Conservation (phyloP, 1,140 invertebrate genomes). For the Drosophila azteca region DNA sequence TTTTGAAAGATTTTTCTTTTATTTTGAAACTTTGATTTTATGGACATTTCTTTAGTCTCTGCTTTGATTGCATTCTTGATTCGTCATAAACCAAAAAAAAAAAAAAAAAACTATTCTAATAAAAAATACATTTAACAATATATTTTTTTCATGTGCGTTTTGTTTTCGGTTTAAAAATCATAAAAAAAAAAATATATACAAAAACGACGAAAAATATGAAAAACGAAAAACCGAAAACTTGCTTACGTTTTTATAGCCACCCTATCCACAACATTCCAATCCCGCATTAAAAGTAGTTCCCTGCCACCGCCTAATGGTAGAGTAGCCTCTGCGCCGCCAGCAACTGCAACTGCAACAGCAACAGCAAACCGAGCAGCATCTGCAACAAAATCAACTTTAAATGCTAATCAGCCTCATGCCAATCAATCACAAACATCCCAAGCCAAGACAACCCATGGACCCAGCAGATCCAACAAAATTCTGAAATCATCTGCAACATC, state of each 20-base stretch:
- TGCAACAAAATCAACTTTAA: slow-evolving; percentile 56
- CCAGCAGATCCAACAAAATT: slow-evolving; percentile 46
- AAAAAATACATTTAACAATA: slow-evolving; percentile 56
- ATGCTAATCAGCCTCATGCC: slow-evolving; percentile 72
- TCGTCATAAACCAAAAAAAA: slow-evolving; percentile 28
- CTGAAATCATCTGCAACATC: slow-evolving; percentile 44
- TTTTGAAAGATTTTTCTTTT: slow-evolving; percentile 17
- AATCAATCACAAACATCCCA: slow-evolving; percentile 74
- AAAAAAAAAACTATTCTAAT: slow-evolving; percentile 28
- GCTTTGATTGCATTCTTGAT: slow-evolving; percentile 51
- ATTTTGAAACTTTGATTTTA: slow-evolving; percentile 15
- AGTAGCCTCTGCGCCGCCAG: slow-evolving; percentile 71
- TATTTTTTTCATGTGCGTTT: slow-evolving; percentile 70
- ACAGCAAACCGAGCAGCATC: slow-evolving; percentile 45
- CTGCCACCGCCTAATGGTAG: slow-evolving; percentile 82
- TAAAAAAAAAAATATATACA: slow-evolving; percentile 22
- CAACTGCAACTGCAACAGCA: slow-evolving; percentile 61
- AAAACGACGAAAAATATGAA: slow-evolving; percentile 39
- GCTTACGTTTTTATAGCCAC: slow-evolving; percentile 84
- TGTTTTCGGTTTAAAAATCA: slow-evolving; percentile 60
- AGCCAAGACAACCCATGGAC: slow-evolving; percentile 41
- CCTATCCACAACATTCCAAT: slow-evolving; percentile 84
- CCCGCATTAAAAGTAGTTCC: slow-evolving; percentile 85
- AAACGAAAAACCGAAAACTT: slow-evolving; percentile 60
- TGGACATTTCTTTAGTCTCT: slow-evolving; percentile 37